Conservation (phyloP, 2,888 invertebrate species). For the Baccha elongata region DNA sequence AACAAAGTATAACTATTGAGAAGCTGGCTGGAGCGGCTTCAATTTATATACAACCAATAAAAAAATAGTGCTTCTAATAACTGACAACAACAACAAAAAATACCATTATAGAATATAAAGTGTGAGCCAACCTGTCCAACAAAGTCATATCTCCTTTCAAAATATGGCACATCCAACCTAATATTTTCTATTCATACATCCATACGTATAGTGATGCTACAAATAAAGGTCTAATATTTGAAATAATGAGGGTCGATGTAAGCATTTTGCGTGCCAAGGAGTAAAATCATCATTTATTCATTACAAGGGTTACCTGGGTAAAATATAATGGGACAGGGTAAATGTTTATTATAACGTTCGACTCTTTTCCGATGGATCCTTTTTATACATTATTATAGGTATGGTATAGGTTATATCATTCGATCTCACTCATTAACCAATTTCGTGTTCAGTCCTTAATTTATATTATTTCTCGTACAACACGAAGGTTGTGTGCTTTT, state of each 20-base stretch:
- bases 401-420: slow-evolving; percentile 37
- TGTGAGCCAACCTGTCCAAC: background rate
- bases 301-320: slow-evolving; percentile 53
- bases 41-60: too few relatives aligned
- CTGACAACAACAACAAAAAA: too few relatives aligned
- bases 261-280: slow-evolving; percentile 62
- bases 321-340: slow-evolving; percentile 5
- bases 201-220: background rate
- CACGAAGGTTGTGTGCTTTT: background rate
- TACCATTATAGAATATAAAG: too few relatives aligned
- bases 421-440: slow-evolving; percentile 64
- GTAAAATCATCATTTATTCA: slow-evolving; percentile 68
- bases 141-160: background rate
- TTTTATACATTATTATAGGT: background rate
- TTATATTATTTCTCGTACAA: background rate
- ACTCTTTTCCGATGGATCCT: background rate
- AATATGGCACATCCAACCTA: background rate
- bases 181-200: background rate
- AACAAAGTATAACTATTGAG: too few relatives aligned
- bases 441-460: slow-evolving; percentile 58
- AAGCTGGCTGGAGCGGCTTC: too few relatives aligned
- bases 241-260: slow-evolving; percentile 70
- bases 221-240: slow-evolving; percentile 45
- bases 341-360: background rate
- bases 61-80: too few relatives aligned